Base-by-base conservation (phyloP, 2,888 invertebrate genomes). In the Sthenelais limicola region DNA sequence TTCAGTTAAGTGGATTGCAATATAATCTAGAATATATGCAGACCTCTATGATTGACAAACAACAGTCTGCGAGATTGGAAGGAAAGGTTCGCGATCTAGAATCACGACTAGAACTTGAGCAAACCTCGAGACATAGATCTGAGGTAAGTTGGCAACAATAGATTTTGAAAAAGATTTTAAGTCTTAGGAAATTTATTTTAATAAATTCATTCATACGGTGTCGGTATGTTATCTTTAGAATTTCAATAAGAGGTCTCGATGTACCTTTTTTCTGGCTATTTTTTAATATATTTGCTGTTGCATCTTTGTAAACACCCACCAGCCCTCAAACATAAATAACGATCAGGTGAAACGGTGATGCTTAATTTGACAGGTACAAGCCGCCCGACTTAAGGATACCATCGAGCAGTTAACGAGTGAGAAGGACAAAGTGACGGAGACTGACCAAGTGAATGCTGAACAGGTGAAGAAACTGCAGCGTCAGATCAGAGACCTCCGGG, bases 1-100 rank as follows among this genome's bases (percentile, higher is more conserved):
- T 80, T 51, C 81, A 88, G 85, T 90, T 96, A 72, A 91, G 92
- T 12, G 96, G 96, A 81, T 87, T 96, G 74, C 91, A 92, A 68
- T 91, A 93, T 28, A 91, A 93, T 76, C 90, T 97, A 70, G 95
- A 96, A 80, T 92, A 92, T 56, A 79, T 87, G 72, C 89, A 90
- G 79, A 88, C 87, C 28, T 88, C 88, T 74, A 86, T 86, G 68
- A 84, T 85, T 32, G 89, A 89, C 76, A 88, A 87, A 75, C 91
- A 93, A 79, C 91, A 92, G 1, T 92, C 93, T 79, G 90, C 92
- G 88, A 91, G 91, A 48, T 91, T 96, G 80, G 96, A 97, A 87
- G 90, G 94, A 82, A 93, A 94, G 87, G 92, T 94, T 70, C 92
- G 93, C 89, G 97, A 98, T 85, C 88, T 97, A 73, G 97, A 98